A percentile compares a stretch with the other conserved stretches of the same genome.
These are phyloP conservation scores for Sebastes glaucus DNA, from an alignment of 2,797 vertebrate genomes.

Conservation along the genomic window DNA sequence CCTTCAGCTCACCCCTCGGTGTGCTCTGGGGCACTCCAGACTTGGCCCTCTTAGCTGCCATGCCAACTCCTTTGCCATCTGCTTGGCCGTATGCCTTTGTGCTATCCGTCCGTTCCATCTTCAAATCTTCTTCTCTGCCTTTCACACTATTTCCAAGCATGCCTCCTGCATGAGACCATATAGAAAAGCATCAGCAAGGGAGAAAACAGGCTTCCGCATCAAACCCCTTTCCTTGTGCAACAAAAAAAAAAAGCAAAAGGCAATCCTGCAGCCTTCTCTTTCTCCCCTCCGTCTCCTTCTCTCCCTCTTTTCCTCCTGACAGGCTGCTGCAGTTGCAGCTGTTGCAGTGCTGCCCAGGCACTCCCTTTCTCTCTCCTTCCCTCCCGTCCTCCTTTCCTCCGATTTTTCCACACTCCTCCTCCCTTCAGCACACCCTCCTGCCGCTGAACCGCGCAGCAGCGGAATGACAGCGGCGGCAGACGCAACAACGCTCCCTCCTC, in stretches of 20 bases:
- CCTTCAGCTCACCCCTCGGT: conserved; percentile 83
- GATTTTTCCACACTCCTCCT: conserved; percentile 77
- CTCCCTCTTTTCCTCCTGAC: conserved; percentile 65
- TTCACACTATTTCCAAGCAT: conserved; percentile 87
- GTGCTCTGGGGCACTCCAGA: conserved; percentile 84
- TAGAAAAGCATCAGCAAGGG: conserved; percentile 79
- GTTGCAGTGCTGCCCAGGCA: conserved; percentile 81
- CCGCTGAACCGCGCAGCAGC: conserved; percentile 83
- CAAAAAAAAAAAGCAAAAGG: conserved; percentile 56
- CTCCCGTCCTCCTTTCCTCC: conserved; percentile 70
- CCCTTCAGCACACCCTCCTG: conserved; percentile 81
- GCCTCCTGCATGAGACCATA: conserved; percentile 86
- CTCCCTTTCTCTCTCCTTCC: conserved; percentile 80
- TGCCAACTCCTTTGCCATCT: conserved; percentile 81
- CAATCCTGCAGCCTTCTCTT: conserved; percentile 62
- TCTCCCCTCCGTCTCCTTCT: conserved; percentile 61
- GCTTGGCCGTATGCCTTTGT: conserved; percentile 80
- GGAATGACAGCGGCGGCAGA: conserved; percentile 87
- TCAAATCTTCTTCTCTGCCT: conserved; percentile 83
- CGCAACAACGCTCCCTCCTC: conserved; percentile 79
- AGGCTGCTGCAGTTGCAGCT: conserved; percentile 83
- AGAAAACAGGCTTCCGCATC: conserved; percentile 54
- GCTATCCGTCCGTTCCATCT: conserved; percentile 83
- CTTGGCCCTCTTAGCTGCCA: conserved; percentile 88
- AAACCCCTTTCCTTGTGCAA: conserved; percentile 50